Evolutionary conservation across 2,113 vertebrate species (phyloP), one percentile per base, ranked within the genome.

Genomic region (Anthoscopus minutus): DNA sequence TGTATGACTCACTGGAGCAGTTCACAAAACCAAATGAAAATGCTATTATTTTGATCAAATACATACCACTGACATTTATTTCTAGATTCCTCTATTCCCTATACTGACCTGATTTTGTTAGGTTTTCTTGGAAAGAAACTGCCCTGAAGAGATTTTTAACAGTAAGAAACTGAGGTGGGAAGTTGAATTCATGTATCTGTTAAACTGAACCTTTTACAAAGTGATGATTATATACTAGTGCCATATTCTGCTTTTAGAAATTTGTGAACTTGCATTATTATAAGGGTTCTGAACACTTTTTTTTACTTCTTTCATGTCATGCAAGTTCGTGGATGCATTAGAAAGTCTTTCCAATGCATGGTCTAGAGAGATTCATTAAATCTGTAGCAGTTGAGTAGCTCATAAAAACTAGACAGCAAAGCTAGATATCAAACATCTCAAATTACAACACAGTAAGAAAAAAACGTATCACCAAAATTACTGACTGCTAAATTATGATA

Each of bases 321-420:
- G 1, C 40, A 92, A 89, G 35, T 62, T 69, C 20, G 4, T 54
- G 51, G 27, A 47, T 53, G 93, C 27, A 77, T 70, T 47, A 54
- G 58, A 89, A 91, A 88, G 37, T 81, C 60, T 78, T 71, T 47
- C 72, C 74, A 89, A 72, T 28, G 57, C 47, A 84, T 9, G 3
- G 35, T 95, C 40, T 69, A 38, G 38, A 82, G 88, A 77, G 69
- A 92, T 88, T 93, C 54, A 58, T 71, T 86, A 95, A 77, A 91
- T 92, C n/a, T 74, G 51, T 19, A 56, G 27, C 72, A 37, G 84
- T 95, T 73, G 71, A 73, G 61, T 69, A 93, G 23, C 87, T 95
- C 62, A 93, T 89, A 95, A 57, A 94, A 89, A 73, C n/a, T 53
- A 35, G 67, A 74, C 78, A 94, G 31, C 21, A 80, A 90, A 94